Evolutionary conservation across 2,797 vertebrate genomes (phyloP).

Genomic region (Microcaecilia unicolor): DNA sequence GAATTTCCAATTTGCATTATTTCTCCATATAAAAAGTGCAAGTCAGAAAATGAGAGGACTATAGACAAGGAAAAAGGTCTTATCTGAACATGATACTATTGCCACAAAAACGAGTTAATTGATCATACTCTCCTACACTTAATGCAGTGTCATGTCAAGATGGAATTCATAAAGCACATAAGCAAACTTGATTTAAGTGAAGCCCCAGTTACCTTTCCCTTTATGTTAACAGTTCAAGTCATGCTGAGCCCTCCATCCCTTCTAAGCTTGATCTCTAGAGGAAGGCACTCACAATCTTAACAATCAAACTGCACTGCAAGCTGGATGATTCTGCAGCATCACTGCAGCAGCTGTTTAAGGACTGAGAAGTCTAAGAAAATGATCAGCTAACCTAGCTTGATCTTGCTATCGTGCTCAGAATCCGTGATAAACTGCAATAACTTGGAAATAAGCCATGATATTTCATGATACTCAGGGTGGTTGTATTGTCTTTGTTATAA

Average conservation of each 20-base stretch:
- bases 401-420: conserved; percentile 57
- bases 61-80: too few relatives aligned
- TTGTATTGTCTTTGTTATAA: conserved; percentile 43
- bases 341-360: conserved; percentile 41
- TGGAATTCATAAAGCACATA: too few relatives aligned
- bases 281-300: conserved; percentile 24
- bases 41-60: too few relatives aligned
- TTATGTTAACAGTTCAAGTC: conserved; percentile 15
- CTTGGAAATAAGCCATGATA: conserved; percentile 48
- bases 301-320: conserved; percentile 44
- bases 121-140: too few relatives aligned
- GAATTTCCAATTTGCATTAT: too few relatives aligned
- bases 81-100: too few relatives aligned
- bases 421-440: conserved; percentile 57
- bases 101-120: too few relatives aligned
- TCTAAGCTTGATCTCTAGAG: conserved; percentile 20
- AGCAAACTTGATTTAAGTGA: too few relatives aligned
- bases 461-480: conserved; percentile 42
- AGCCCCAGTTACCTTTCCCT: too few relatives aligned
- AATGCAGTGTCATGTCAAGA: too few relatives aligned
- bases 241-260: too few relatives aligned
- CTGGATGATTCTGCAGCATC: conserved; percentile 53
- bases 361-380: conserved; percentile 52
- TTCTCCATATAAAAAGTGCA: too few relatives aligned
- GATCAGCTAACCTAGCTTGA: conserved; percentile 56